Conservation (phyloP, 1,140 invertebrate genomes). For the Hypothenemus hampei region DNA sequence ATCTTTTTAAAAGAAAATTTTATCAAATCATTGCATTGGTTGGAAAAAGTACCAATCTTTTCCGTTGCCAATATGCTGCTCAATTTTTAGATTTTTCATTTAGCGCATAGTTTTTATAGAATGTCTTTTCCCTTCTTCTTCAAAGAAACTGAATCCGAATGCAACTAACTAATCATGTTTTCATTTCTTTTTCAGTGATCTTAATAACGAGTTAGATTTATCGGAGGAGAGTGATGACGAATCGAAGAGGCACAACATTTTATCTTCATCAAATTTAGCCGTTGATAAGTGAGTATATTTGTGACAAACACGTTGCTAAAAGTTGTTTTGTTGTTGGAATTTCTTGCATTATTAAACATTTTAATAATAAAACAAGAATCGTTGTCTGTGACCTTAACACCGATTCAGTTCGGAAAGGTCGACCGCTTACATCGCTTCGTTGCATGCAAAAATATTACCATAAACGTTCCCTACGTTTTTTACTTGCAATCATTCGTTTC, state of each 20-base stretch:
- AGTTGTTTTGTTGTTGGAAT: neutral
- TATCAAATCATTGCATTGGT: no score
- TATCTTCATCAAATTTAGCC: conserved; percentile 32
- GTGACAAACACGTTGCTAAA: neutral
- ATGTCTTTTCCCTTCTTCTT: no score
- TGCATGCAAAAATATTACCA: neutral
- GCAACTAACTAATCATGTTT: no score
- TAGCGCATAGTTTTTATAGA: no score
- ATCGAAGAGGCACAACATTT: conserved; percentile 23
- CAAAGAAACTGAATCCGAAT: no score
- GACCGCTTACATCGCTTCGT: neutral
- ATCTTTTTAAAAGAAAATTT: no score
- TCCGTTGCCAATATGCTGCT: no score
- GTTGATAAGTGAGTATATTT: conserved; percentile 34
- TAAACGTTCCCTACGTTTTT: neutral
- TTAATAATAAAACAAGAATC: neutral
- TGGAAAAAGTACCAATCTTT: no score
- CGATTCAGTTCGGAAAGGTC: conserved; percentile 8
- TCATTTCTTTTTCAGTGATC: conserved; percentile 47
- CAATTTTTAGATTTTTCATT: no score
- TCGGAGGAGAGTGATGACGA: conserved; percentile 59
- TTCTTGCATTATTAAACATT: neutral
- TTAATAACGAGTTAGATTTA: conserved; percentile 55
- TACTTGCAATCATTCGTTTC: neutral
- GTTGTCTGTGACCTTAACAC: conserved; percentile 8